Conservation (phyloP, 2,797 vertebrate species). For the Ataeniobius toweri region DNA sequence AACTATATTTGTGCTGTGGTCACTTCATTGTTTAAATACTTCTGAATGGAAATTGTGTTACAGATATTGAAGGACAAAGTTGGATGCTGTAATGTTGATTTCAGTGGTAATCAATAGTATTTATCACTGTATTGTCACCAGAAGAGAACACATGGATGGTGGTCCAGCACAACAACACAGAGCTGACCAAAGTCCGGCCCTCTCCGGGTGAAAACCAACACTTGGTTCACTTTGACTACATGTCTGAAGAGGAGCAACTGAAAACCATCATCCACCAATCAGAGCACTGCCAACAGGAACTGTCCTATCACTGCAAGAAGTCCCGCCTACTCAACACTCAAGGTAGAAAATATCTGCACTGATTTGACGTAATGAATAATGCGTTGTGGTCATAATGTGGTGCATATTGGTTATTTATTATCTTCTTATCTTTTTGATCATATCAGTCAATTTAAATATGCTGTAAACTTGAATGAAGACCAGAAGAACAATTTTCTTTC, state of each 20-base stretch:
- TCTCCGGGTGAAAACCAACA: constrained; percentile 79
- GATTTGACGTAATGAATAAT: neutral
- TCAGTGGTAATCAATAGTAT: neutral
- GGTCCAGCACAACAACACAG: constrained; percentile 90
- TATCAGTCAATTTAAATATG: too few relatives aligned
- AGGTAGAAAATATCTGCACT: constrained; percentile 75
- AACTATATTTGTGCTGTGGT: neutral
- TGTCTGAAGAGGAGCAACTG: constrained; percentile 84
- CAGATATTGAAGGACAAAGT: neutral
- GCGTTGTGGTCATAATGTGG: neutral
- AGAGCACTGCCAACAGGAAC: constrained; percentile 89
- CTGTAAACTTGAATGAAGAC: too few relatives aligned
- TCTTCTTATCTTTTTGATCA: neutral
- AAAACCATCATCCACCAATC: constrained; percentile 84
- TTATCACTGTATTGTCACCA: constrained; percentile 3
- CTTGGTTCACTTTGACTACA: constrained; percentile 85
- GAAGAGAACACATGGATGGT: constrained; percentile 89
- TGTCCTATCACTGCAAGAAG: constrained; percentile 92
- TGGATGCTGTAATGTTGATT: neutral
- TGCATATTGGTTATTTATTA: neutral
- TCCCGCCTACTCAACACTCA: constrained; percentile 88
- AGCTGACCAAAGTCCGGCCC: constrained; percentile 84
- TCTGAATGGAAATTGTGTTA: neutral
- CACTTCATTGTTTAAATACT: neutral
- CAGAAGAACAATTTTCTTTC: neutral